These are phyloP conservation scores for Harpalus rubripes DNA, from an alignment of 2,888 invertebrate genomes.

Conservation along the genomic window DNA sequence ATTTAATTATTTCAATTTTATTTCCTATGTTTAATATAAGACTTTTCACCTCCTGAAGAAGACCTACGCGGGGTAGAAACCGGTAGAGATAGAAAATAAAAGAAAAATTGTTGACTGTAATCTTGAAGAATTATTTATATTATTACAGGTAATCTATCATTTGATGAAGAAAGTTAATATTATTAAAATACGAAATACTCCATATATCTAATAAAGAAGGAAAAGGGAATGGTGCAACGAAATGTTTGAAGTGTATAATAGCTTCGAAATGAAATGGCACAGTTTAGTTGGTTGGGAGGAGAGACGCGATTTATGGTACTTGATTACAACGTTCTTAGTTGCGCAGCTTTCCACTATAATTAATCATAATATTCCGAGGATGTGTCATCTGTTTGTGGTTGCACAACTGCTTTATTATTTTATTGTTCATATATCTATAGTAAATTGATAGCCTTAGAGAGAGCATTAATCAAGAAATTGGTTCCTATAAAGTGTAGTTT, in stretches of 20 bases:
- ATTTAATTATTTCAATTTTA: too few species aligned
- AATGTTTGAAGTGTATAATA: neutral
- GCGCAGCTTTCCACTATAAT: constrained; percentile 1
- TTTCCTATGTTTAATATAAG: too few species aligned
- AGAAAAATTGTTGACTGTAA: too few species aligned
- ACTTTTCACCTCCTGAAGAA: too few species aligned
- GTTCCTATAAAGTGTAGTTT: constrained; percentile 14
- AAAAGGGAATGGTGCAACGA: neutral
- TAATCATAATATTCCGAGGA: constrained; percentile 46
- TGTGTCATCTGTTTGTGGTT: constrained; percentile 29
- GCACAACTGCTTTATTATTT: constrained; percentile 47
- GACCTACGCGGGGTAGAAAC: too few species aligned
- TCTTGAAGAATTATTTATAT: too few species aligned
- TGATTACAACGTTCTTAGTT: constrained; percentile 38
- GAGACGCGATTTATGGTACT: constrained; percentile 28
- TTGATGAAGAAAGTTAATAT: too few species aligned
- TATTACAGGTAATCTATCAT: too few species aligned
- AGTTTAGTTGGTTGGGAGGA: neutral
- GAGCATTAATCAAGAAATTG: constrained; percentile 39
- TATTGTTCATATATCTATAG: constrained; percentile 28
- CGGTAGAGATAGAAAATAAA: too few species aligned
- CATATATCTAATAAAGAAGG: too few species aligned
- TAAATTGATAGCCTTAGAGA: constrained; percentile 36
- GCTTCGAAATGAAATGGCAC: neutral
- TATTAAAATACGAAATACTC: too few species aligned